phyloP scores from a whole-genome alignment of 2,888 invertebrate genomes.

The Agonopterix arenella region DNA sequence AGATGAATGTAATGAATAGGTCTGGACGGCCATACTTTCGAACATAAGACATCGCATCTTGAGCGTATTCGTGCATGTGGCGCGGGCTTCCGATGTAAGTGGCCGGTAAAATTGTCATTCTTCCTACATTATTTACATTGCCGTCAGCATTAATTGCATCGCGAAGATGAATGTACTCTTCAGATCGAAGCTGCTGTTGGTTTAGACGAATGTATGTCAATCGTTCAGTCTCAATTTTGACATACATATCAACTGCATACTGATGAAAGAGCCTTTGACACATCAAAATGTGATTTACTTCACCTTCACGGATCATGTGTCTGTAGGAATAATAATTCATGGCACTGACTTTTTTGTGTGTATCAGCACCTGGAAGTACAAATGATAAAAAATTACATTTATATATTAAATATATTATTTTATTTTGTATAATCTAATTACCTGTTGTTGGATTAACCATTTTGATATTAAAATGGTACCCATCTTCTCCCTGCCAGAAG shows the following conservation, averaged over 20 bases:
- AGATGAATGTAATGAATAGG: conserved; percentile 17
- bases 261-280: conserved; percentile 9
- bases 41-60: conserved; percentile 25
- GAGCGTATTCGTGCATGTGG: conserved; percentile 15
- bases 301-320: conserved; percentile 10
- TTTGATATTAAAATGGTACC: conserved; percentile 17
- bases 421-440: conserved; percentile 5
- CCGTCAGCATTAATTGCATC: conserved; percentile 8
- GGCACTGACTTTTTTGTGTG: conserved; percentile 13
- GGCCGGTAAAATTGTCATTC: conserved; percentile 20
- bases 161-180: conserved; percentile 10
- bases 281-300: conserved; percentile 10
- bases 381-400: conserved; percentile 2
- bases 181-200: conserved; percentile 9
- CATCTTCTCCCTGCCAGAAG: conserved; percentile 23
- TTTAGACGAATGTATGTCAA: conserved; percentile 9
- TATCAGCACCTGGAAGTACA: conserved; percentile 12
- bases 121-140: conserved; percentile 18
- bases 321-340: conserved; percentile 17
- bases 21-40: conserved; percentile 22
- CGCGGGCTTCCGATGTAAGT: conserved; percentile 12
- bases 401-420: conserved; percentile 1
- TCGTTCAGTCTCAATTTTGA: conserved; percentile 12
- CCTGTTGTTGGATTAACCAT: conserved; percentile 17
- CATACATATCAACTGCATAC: conserved; percentile 12